A percentile compares a stretch with the other conserved stretches of the same genome.
Conservation (phyloP, 2,888 invertebrate genomes). For the Dascillus cervinus region DNA sequence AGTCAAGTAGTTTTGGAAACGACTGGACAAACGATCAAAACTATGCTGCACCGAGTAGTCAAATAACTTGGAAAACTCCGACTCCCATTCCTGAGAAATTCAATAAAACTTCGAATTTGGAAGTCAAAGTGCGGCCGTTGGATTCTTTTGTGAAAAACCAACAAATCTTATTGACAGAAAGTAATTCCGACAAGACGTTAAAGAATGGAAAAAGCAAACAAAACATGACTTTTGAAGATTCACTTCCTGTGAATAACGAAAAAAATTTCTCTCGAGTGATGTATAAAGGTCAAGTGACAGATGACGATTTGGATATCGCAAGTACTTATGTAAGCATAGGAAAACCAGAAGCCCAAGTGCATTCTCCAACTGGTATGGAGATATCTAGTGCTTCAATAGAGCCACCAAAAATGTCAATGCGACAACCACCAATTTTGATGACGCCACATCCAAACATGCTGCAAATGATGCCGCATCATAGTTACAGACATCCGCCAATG, state of each 20-base stretch:
- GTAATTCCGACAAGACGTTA: background rate
- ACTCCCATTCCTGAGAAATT: conserved; percentile 1
- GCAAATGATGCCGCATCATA: conserved; percentile 9
- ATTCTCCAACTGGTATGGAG: conserved; percentile 29
- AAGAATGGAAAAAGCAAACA: conserved; percentile 2
- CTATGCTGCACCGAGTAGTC: conserved; percentile 30
- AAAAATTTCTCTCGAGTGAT: conserved; percentile 27
- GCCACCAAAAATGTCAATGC: conserved; percentile 15
- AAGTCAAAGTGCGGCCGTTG: conserved; percentile 4
- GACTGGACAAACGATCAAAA: conserved; percentile 23
- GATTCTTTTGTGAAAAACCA: conserved; percentile 9
- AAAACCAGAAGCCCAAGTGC: conserved; percentile 41
- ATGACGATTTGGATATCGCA: conserved; percentile 37
- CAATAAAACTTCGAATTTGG: background rate
- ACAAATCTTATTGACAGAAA: conserved; percentile 4
- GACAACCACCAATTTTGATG: conserved; percentile 12
- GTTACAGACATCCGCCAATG: conserved; percentile 10
- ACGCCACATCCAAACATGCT: conserved; percentile 4
- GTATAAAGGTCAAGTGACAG: conserved; percentile 40
- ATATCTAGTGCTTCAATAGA: conserved; percentile 22
- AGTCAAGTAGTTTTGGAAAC: conserved; percentile 48
- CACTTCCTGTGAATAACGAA: conserved; percentile 25
- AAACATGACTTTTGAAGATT: conserved; percentile 14
- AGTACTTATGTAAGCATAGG: conserved; percentile 42
- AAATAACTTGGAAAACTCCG: conserved; percentile 34